These are phyloP conservation scores for Mobula birostris DNA, from an alignment of 2,113 vertebrate species.

Conservation along the genomic window DNA sequence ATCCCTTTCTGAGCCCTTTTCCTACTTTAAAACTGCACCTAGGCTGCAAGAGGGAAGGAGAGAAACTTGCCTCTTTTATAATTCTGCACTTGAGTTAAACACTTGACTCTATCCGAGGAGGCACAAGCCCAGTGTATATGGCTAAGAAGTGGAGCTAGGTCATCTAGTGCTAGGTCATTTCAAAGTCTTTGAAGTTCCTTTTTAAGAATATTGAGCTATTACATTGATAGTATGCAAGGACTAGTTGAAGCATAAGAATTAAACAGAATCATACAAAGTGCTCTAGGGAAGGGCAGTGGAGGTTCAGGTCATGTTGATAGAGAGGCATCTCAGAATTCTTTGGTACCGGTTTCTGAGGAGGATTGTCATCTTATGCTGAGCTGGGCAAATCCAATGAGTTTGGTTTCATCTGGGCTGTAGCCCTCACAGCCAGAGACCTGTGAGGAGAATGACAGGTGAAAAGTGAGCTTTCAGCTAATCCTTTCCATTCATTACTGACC, in stretches of 20 bases:
- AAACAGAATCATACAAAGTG: slow-evolving; percentile 35
- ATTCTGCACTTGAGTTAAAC: slow-evolving; percentile 21
- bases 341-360: slow-evolving; percentile 2
- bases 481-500: not conserved
- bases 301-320: slow-evolving; percentile 15
- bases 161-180: not conserved
- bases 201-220: slow-evolving; percentile 5
- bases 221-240: not conserved
- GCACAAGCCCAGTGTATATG: not conserved
- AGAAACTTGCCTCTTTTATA: not conserved
- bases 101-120: slow-evolving; percentile 11
- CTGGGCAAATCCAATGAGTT: slow-evolving; percentile 37
- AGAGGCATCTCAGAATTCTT: slow-evolving; percentile 28
- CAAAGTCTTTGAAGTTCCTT: not conserved
- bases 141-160: slow-evolving; percentile 1
- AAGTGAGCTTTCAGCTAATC: not conserved
- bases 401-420: slow-evolving; percentile 26
- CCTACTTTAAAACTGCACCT: not conserved
- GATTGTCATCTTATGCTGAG: slow-evolving; percentile 32
- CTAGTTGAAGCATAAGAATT: slow-evolving; percentile 16
- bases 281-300: slow-evolving; percentile 1
- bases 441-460: slow-evolving; percentile 20
- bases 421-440: slow-evolving; percentile 36
- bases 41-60: not conserved
- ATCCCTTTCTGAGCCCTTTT: not conserved